These are phyloP conservation scores for Pelusios castaneus DNA, from an alignment of 2,113 vertebrate species.

Conservation along the genomic window DNA sequence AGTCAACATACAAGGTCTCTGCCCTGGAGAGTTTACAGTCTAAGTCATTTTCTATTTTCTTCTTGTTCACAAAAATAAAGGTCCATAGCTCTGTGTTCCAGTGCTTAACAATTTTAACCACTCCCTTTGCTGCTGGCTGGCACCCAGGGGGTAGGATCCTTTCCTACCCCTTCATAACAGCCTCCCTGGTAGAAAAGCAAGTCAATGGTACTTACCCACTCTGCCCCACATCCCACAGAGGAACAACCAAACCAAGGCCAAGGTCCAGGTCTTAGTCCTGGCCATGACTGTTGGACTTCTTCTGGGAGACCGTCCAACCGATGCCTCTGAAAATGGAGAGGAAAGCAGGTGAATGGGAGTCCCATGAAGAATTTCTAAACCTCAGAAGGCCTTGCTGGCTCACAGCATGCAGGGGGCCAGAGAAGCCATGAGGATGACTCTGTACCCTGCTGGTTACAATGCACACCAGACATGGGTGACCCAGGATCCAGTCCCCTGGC, in stretches of 20 bases:
- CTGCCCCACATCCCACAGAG: neutral
- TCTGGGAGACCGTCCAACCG: neutral
- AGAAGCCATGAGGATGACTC: neutral
- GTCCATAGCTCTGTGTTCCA: neutral
- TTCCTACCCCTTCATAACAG: neutral
- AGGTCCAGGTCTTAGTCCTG: neutral
- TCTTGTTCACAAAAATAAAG: neutral
- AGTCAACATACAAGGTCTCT: neutral
- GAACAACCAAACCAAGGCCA: neutral
- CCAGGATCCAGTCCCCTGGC: neutral
- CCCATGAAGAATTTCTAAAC: accelerated
- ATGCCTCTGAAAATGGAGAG: neutral
- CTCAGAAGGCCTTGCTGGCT: neutral
- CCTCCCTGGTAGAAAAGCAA: neutral
- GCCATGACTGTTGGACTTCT: neutral
- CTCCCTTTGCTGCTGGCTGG: no score
- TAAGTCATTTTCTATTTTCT: neutral
- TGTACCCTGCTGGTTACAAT: neutral
- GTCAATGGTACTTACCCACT: constrained; percentile 36
- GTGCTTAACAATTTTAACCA: no score
- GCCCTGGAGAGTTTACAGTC: neutral
- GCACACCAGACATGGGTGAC: neutral
- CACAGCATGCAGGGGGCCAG: neutral
- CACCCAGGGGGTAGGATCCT: neutral
- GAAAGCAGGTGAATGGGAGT: neutral